Evolutionary conservation across 2,797 vertebrate genomes (phyloP).

Genomic region (Avahi laniger): DNA sequence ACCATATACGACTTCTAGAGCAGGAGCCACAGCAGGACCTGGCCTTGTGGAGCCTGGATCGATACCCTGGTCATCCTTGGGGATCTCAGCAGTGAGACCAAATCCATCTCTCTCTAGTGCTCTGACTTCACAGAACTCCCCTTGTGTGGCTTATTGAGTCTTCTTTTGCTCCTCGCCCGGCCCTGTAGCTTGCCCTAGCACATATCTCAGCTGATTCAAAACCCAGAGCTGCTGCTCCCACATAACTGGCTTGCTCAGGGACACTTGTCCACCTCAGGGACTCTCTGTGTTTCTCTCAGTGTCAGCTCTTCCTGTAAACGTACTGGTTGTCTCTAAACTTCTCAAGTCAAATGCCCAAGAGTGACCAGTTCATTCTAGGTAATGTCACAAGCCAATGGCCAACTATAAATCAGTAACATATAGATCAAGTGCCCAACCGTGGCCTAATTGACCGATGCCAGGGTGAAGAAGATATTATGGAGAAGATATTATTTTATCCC

Average conservation of each 20-base stretch:
- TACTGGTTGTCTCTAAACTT: not conserved
- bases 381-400: not conserved
- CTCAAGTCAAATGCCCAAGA: not conserved
- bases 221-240: not conserved
- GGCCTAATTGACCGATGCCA: not conserved
- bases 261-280: too few relatives aligned
- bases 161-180: not conserved
- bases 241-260: not conserved
- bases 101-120: not conserved
- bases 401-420: not conserved
- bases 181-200: not conserved
- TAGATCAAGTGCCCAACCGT: not conserved
- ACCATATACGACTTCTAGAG: not conserved
- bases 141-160: not conserved
- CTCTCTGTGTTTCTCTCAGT: not conserved
- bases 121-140: not conserved
- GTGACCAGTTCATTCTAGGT: not conserved
- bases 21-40: not conserved
- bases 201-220: not conserved
- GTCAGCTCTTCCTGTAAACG: not conserved
- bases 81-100: not conserved
- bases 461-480: not conserved
- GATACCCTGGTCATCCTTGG: not conserved
- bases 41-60: not conserved
- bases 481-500: not conserved